These are phyloP conservation scores for Vombatus ursinus DNA, from an alignment of 2,113 vertebrate genomes.

Conservation along the genomic window DNA sequence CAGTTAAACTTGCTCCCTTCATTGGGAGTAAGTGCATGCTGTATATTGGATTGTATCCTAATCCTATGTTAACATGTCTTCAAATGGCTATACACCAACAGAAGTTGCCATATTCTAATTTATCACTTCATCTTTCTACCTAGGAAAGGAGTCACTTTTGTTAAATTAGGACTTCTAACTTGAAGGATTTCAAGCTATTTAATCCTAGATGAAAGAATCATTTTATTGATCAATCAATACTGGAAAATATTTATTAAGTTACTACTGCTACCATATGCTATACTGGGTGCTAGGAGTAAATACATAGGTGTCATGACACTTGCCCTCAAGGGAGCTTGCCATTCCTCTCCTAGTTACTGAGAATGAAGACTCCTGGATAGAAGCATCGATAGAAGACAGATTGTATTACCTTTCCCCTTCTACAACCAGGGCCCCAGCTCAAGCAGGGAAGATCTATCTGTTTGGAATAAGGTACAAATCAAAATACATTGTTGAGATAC, in stretches of 20 bases:
- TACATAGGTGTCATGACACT: background rate
- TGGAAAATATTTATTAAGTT: too few species aligned
- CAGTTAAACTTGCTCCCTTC: background rate
- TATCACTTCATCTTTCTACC: background rate
- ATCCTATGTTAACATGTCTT: background rate
- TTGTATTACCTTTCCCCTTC: background rate
- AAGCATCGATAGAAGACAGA: background rate
- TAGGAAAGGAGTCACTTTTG: background rate
- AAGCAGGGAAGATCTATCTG: background rate
- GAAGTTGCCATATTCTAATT: background rate
- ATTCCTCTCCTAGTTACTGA: background rate
- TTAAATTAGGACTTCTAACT: background rate
- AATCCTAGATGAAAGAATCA: background rate
- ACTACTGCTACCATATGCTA: background rate
- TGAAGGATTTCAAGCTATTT: background rate
- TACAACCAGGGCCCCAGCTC: too few species aligned
- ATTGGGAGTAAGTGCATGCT: background rate
- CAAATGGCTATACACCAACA: background rate
- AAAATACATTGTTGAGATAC: background rate
- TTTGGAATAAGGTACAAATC: background rate
- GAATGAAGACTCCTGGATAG: background rate
- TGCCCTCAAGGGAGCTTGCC: background rate
- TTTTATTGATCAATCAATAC: background rate
- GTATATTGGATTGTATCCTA: background rate
- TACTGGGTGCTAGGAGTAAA: background rate